Conservation (phyloP, 2,113 vertebrate genomes). For the Pomatostomus ruficeps region DNA sequence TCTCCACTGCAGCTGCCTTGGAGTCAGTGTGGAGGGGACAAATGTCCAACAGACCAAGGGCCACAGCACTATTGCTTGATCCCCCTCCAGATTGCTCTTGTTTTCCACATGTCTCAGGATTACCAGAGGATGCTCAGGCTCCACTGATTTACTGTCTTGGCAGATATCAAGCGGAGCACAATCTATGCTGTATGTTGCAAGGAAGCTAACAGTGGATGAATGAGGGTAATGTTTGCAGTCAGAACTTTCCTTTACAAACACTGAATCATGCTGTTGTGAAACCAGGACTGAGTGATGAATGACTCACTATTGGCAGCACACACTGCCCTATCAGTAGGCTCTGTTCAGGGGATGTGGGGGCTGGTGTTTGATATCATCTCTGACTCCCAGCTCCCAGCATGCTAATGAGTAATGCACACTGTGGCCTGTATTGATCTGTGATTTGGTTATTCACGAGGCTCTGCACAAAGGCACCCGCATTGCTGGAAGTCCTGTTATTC, state of each 20-base stretch:
- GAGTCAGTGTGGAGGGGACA: background rate
- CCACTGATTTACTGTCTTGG: background rate
- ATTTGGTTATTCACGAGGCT: slow-evolving; percentile 20
- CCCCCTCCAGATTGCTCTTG: background rate
- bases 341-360: background rate
- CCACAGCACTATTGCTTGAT: background rate
- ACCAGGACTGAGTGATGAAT: slow-evolving; percentile 9
- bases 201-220: background rate
- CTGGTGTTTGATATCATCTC: slow-evolving; percentile 53
- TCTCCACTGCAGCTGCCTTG: background rate
- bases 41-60: background rate
- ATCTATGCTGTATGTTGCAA: background rate
- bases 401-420: slow-evolving; percentile 24
- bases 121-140: background rate
- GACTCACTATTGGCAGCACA: slow-evolving; percentile 58
- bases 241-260: slow-evolving; percentile 42
- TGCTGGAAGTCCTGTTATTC: background rate
- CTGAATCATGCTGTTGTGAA: slow-evolving; percentile 48
- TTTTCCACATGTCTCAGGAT: background rate
- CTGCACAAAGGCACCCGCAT: background rate
- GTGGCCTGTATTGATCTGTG: slow-evolving; percentile 16
- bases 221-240: slow-evolving; percentile 28
- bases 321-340: slow-evolving; percentile 42
- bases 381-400: slow-evolving; percentile 2
- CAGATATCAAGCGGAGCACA: background rate